Base-by-base conservation (phyloP, 2,797 vertebrate species). In the Danio jaintianensis region DNA sequence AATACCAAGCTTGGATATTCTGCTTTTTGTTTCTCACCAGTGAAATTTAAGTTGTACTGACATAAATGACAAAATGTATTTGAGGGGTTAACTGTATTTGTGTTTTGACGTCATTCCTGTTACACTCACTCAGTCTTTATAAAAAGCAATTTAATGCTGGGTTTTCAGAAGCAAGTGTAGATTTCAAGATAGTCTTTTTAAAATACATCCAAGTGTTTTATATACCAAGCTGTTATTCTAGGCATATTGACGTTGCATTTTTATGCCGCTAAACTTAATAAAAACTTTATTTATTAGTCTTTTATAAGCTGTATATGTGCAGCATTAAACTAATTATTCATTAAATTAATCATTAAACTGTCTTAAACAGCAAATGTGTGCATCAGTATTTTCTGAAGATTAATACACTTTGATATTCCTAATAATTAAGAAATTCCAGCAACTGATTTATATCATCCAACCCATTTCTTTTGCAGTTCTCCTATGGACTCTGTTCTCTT, bases 401-500 rank as follows among this genome's bases (percentile, higher is more conserved):
- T 53, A 38, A 53, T 53, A 13, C 50, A 58, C 5, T 0, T 59
- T 2, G 15, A 50, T 68, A 16, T 47, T 16, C 20, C 5, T 29
- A 16, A n/a, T 59, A 47, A 4, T 59, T 55, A 20, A 2, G 11
- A 70, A 13, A 59, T 59, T 29, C 18, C 1, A 18, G 36, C 18
- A 16, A 38, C 11, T 45, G 18, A 29, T 61, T 36, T 74, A n/a
- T 59, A 16, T 13, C 10, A 75, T 15, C 43, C 15, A 56, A 18
- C 18, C 1, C 20, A 40, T 15, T 52, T 10, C 55, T 76, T 50
- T 78, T 77, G 62, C 86, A 99, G 98, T 91, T 99, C 97, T 8
- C 98, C 98, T 0, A 93, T 99, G 77, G 98, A 99, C 91, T 96
- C 97, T 0, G 97, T 99, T 86, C 93, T 99, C 82, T 99, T 99